Base-by-base conservation (phyloP, 2,888 invertebrate genomes). In the Eledone cirrhosa region DNA sequence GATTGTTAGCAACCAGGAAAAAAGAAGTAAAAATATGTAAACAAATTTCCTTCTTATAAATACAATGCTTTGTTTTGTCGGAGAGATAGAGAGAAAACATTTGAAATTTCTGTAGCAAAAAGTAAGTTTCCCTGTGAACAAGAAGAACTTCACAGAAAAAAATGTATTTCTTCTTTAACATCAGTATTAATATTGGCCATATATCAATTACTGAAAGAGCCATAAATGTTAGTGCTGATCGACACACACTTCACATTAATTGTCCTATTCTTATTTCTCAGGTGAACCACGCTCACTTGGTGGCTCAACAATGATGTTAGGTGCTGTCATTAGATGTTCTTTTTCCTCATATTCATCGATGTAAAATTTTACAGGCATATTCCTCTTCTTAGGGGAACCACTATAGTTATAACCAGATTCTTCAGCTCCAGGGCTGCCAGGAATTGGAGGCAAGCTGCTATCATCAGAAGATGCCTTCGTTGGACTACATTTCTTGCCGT, bases 301-400 rank as follows among this genome's bases (percentile, higher is more conserved):
- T 7, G 88, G 88, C 69, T 88, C 88, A 11, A 88, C 84, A 16
- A 87, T 83, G 53, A 88, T 88, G 27, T 86, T 84, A 13, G 86
- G 86, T 11, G 84, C 81, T 19, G 81, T 82, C 27, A 88, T 83
- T 53, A 86, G 79, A 48, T 82, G 82, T 33, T 85, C 85, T 48
- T 84, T 84, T 78, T 86, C 87, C 84, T 84, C 85, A 27, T 22
- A 33, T 22, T 88, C 88, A 47, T 88, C 87, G 27, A 88, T 87
- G 83, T 87, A 87, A 79, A 87, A 87, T 69, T 84, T 83, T 63
- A 87, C 86, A 0, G 85, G 83, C 13, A 80, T 78, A 48, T 84
- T 84, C 76, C 85, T 85, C 78, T 85, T 85, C 65, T 78, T 81
- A 24, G 80, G 67, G 67, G 76, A 76, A 13, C 48, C 67, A 22